Percentiles rank a stretch among this genome's conserved stretches.
Evolutionary conservation across 2,888 invertebrate species (phyloP).

Genomic region (Hypomecis punctinalis): DNA sequence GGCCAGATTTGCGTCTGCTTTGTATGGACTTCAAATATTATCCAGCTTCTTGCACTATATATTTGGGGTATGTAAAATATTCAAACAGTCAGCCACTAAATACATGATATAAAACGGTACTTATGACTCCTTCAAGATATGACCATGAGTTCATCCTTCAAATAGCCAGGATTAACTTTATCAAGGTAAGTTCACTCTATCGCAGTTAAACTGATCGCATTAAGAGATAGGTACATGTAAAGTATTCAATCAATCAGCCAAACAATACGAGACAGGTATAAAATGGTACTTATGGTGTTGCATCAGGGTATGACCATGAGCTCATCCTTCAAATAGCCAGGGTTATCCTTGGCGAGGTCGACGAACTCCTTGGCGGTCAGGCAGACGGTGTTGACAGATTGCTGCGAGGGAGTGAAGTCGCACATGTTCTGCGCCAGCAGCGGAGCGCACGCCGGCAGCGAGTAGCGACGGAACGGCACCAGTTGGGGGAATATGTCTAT

Average conservation of each 20-base stretch:
- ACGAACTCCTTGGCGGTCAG: constrained; percentile 36
- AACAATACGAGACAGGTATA: too few species aligned
- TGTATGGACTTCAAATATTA: too few species aligned
- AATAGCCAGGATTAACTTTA: constrained; percentile 55
- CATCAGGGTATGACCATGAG: constrained; percentile 47
- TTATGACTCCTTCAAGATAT: constrained; percentile 22
- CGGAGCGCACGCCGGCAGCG: constrained; percentile 57
- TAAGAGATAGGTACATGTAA: too few species aligned
- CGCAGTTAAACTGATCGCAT: too few species aligned
- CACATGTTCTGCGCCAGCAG: constrained; percentile 53
- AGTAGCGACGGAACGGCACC: constrained; percentile 70
- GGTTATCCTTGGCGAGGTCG: constrained; percentile 49
- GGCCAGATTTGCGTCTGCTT: too few species aligned
- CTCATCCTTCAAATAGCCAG: constrained; percentile 62
- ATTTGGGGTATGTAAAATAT: too few species aligned
- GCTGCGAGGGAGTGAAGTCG: constrained; percentile 13
- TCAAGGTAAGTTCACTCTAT: too few species aligned
- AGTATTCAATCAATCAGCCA: too few species aligned
- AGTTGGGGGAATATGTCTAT: constrained; percentile 57
- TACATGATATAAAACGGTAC: too few species aligned
- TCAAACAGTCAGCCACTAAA: too few species aligned
- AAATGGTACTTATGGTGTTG: too few species aligned
- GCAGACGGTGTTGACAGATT: constrained; percentile 3
- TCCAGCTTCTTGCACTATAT: too few species aligned
- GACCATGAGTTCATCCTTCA: constrained; percentile 59